Conservation (phyloP, 64 coral and sea anemone genomes). For the Trachythela sp. region DNA sequence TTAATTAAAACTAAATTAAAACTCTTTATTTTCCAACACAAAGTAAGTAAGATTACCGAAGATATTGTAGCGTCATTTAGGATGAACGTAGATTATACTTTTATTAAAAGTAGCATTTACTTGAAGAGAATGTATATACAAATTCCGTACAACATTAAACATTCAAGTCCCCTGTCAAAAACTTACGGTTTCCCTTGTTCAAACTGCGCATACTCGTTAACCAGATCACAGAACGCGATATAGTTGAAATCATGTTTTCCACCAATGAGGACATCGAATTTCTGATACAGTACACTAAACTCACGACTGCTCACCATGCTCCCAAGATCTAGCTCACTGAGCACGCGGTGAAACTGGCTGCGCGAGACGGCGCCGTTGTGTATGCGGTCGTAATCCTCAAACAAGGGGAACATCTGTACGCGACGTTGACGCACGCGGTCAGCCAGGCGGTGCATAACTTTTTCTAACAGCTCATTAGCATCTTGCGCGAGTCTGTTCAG, state of each 20-base stretch:
- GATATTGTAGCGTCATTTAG: too few species aligned
- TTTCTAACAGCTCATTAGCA: conserved; percentile 65
- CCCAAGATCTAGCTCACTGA: conserved; percentile 84
- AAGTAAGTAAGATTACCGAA: too few species aligned
- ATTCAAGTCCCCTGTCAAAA: background rate
- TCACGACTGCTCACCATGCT: conserved; percentile 85
- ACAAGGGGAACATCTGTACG: conserved; percentile 96
- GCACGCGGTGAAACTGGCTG: conserved; percentile 88
- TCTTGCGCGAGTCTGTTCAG: conserved; percentile 61
- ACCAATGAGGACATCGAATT: conserved; percentile 89
- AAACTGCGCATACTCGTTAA: conserved; percentile 92
- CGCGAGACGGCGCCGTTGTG: conserved; percentile 95
- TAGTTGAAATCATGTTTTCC: conserved; percentile 97
- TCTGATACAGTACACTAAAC: conserved; percentile 77
- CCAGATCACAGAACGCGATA: conserved; percentile 84
- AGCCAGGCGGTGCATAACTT: conserved; percentile 92
- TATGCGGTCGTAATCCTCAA: conserved; percentile 97
- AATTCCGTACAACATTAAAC: too few species aligned
- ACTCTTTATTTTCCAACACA: too few species aligned
- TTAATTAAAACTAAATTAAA: too few species aligned
- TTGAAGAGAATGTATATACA: too few species aligned
- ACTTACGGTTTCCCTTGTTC: conserved; percentile 74
- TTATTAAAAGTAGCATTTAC: too few species aligned
- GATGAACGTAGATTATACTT: too few species aligned
- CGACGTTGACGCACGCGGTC: conserved; percentile 86